Evolutionary conservation across 2,113 vertebrate genomes (phyloP).

Genomic region (Theristicus caerulescens): DNA sequence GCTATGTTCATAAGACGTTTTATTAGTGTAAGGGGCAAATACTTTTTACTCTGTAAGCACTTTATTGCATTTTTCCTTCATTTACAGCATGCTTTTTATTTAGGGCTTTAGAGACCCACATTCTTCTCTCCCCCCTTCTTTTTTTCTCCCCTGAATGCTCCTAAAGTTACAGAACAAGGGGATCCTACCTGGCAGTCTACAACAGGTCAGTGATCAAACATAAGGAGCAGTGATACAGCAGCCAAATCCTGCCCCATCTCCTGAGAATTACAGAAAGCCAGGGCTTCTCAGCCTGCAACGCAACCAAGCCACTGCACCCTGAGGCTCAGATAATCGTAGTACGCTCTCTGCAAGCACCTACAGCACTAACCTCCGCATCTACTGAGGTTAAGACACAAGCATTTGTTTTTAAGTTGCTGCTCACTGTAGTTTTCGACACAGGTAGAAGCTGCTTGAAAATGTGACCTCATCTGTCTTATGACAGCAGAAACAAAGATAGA

Average conservation of each 20-base stretch:
- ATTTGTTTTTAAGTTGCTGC: neutral
- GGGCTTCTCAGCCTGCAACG: neutral
- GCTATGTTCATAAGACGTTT: conserved; percentile 22
- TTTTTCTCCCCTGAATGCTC: conserved; percentile 59
- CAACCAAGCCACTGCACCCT: conserved; percentile 3
- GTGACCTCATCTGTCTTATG: conserved; percentile 62
- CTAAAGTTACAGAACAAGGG: conserved; percentile 76
- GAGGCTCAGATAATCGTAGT: neutral
- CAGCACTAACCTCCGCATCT: neutral
- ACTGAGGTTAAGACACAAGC: neutral
- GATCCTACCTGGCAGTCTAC: conserved; percentile 74
- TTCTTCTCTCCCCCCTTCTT: conserved; percentile 33
- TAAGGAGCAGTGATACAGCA: conserved; percentile 71
- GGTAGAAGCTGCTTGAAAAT: conserved; percentile 49
- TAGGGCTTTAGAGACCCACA: conserved; percentile 73
- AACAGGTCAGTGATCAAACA: conserved; percentile 94
- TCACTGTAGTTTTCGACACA: conserved; percentile 1
- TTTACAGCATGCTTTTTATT: conserved; percentile 47
- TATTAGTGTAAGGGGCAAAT: conserved; percentile 41
- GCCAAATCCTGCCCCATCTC: conserved; percentile 64
- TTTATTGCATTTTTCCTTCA: conserved; percentile 65
- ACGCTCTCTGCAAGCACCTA: neutral
- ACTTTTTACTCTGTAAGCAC: conserved; percentile 14
- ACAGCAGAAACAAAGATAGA: conserved; percentile 62
- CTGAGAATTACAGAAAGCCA: conserved; percentile 48